phyloP scores from a whole-genome alignment of 2,888 invertebrate species.

The Eucera pruinosa region DNA sequence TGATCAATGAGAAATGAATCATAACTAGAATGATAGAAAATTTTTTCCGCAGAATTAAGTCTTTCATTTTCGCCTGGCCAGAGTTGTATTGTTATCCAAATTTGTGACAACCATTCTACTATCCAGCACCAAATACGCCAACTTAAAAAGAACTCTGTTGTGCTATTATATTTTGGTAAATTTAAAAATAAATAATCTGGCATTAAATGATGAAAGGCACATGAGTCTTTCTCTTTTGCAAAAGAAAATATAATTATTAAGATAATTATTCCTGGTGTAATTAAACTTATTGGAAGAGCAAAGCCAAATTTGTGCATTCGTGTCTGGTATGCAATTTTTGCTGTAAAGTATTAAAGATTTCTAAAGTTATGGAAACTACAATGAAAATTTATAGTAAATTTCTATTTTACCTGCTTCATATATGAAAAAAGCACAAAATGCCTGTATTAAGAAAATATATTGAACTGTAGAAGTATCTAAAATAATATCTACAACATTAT shows the following conservation, averaged over 20 bases:
- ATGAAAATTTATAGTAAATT: not conserved
- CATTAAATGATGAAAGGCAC: conserved; percentile 87
- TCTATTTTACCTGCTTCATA: conserved; percentile 85
- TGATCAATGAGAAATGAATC: conserved; percentile 93
- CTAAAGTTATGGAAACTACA: not conserved
- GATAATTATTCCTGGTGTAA: conserved; percentile 90
- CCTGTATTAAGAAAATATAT: conserved; percentile 88
- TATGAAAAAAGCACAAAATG: conserved; percentile 88
- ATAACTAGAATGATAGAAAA: conserved; percentile 94
- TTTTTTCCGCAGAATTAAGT: conserved; percentile 92
- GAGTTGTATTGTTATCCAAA: conserved; percentile 94
- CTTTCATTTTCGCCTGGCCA: conserved; percentile 94
- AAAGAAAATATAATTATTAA: conserved; percentile 89
- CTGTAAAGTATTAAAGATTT: conserved; percentile 72
- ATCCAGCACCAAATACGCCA: conserved; percentile 92
- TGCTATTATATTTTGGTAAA: conserved; percentile 80
- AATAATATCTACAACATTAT: conserved; percentile 24
- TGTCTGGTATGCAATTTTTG: conserved; percentile 94
- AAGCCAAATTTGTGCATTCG: conserved; percentile 95
- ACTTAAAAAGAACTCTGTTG: conserved; percentile 86
- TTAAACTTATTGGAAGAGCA: conserved; percentile 92
- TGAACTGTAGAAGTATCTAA: conserved; percentile 81
- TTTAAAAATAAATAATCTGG: conserved; percentile 86
- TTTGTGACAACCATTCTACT: conserved; percentile 92
- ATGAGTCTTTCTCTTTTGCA: conserved; percentile 88